Base-by-base conservation (phyloP, 1,140 invertebrate species). In the Magallana ariakensis region DNA sequence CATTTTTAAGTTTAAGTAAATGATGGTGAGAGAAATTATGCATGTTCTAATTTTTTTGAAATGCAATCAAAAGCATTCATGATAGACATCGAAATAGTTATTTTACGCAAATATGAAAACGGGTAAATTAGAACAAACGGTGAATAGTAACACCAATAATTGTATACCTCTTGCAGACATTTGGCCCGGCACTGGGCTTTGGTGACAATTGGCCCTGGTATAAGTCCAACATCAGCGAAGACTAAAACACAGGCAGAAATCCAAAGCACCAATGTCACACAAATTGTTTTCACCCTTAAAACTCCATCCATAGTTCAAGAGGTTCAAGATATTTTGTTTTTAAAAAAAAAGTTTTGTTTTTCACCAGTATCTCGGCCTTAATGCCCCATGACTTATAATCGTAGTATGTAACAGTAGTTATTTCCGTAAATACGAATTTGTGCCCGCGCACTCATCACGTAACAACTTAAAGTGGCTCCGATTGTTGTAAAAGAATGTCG, bases 361-460 rank as follows among this genome's bases (percentile, higher is more conserved):
- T 11, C 22, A 75, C 22, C 66, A 75, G 26, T 75, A 26, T 75
- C 66, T 33, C 22, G 22, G 2, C 22, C 22, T 26, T 33, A 75
- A 3, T 26, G 66, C 22, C 66, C 66, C 66, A 75, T 75, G 22
- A 33, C 66, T 5, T 10, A 9, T 13, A 22, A 22, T 9, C 10
- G 26, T 75, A 75, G 22, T 75, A 11, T 26, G 66, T 8, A 33
- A 75, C 33, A 75, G 66, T 75, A 75, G 66, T 75, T 75, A 75
- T 75, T 75, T 75, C 66, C 66, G 66, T 75, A 75, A 75, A 75
- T 75, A 75, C 15, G 22, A 26, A 75, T 22, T 46, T 26, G 66
- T 33, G 66, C 66, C 66, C 66, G 66, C 66, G 66, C 66, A 75
- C 66, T 75, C 66, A 75, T 75, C 19, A 26, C 66, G 22, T 75